A percentile compares a stretch with the other conserved stretches of the same genome.
phyloP scores from a whole-genome alignment of 1,140 invertebrate genomes.

The Micrasema longulum region DNA sequence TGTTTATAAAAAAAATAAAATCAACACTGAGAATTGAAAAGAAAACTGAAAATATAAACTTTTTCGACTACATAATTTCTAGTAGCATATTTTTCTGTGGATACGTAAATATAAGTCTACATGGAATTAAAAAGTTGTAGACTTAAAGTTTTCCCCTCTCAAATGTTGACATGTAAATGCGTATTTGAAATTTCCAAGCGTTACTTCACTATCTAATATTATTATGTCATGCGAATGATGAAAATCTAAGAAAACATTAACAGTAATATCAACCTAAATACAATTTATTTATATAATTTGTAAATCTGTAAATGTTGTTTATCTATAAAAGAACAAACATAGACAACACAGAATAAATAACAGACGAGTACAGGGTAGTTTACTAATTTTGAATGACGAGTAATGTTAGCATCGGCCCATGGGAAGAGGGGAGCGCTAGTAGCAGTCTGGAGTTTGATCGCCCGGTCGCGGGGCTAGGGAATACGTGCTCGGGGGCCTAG shows the following conservation, averaged over 20 bases:
- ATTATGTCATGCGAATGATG: not conserved
- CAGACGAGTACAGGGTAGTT: constrained; percentile 24
- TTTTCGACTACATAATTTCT: too few relatives aligned
- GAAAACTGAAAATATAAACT: too few relatives aligned
- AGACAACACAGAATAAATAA: constrained; percentile 42
- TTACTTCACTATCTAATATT: too few relatives aligned
- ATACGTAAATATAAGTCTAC: too few relatives aligned
- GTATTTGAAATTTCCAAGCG: too few relatives aligned
- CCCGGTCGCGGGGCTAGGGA: constrained; percentile 50
- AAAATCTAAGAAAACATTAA: constrained; percentile 18
- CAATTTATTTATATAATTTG: constrained; percentile 6
- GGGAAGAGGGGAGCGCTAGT: constrained; percentile 37
- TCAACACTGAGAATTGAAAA: too few relatives aligned
- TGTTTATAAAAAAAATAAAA: too few relatives aligned
- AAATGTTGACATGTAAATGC: too few relatives aligned
- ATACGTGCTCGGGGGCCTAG: constrained; percentile 51
- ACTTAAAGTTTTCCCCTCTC: too few relatives aligned
- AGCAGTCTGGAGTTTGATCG: constrained; percentile 52
- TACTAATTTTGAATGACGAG: constrained; percentile 25
- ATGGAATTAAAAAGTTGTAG: too few relatives aligned
- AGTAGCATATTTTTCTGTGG: too few relatives aligned
- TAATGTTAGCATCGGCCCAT: constrained; percentile 17
- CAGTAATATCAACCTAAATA: constrained; percentile 5
- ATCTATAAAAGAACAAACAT: constrained; percentile 20
- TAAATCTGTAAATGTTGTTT: constrained; percentile 31